These are phyloP conservation scores for Myrmecobius fasciatus DNA, from an alignment of 2,113 vertebrate species.

Conservation along the genomic window DNA sequence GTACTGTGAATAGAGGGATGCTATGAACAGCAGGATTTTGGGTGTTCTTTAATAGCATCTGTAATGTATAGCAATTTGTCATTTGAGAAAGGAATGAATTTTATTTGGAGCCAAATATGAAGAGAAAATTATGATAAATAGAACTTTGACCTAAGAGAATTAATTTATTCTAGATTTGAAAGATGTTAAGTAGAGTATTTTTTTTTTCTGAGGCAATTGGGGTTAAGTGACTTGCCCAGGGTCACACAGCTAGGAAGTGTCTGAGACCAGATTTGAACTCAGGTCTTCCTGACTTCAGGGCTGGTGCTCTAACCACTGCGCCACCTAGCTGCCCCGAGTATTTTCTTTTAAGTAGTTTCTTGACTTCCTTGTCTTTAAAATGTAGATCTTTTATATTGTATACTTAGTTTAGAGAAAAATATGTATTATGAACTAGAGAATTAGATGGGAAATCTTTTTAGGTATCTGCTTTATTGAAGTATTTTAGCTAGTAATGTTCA, in stretches of 20 bases:
- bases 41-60: background rate
- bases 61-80: background rate
- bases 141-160: background rate
- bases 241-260: too few species aligned
- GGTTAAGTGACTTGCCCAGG: too few species aligned
- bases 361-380: background rate
- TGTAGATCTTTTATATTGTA: background rate
- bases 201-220: too few species aligned
- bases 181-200: slow-evolving; percentile 3
- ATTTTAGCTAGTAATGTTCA: background rate
- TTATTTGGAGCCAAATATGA: slow-evolving; percentile 14
- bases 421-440: background rate
- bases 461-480: background rate
- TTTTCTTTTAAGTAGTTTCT: slow-evolving; percentile 9
- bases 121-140: background rate
- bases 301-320: too few species aligned
- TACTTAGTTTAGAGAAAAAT: background rate
- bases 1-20: background rate
- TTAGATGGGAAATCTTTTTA: background rate
- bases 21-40: background rate
- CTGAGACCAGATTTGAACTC: too few species aligned
- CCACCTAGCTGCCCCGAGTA: too few species aligned
- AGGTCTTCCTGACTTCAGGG: too few species aligned
- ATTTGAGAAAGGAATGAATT: slow-evolving; percentile 6
- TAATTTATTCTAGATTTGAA: background rate